These are phyloP conservation scores for Toxostoma redivivum DNA, from an alignment of 2,113 vertebrate genomes.

Conservation along the genomic window DNA sequence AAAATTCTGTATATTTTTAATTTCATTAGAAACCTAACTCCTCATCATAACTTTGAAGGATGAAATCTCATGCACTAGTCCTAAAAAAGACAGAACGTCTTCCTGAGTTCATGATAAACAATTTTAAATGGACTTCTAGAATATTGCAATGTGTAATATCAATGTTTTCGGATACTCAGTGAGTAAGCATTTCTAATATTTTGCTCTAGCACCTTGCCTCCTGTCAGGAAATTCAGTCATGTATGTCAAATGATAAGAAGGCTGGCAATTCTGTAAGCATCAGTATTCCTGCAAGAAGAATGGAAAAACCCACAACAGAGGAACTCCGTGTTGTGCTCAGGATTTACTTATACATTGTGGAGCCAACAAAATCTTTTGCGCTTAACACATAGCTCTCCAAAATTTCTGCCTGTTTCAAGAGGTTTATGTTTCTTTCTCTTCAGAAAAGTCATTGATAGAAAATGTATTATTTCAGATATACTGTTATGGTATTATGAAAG, in stretches of 20 bases:
- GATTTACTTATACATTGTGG: accelerated
- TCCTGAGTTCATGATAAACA: neutral
- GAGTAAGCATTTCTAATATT: neutral
- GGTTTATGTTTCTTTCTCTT: neutral
- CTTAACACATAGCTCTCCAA: neutral
- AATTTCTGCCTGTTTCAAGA: neutral
- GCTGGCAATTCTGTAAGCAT: neutral
- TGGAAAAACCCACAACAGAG: neutral
- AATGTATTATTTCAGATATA: neutral
- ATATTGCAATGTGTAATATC: neutral
- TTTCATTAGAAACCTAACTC: neutral
- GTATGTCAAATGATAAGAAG: neutral
- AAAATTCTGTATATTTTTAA: neutral
- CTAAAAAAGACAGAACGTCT: neutral
- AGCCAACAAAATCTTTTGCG: neutral
- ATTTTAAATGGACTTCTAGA: neutral
- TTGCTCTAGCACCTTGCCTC: neutral
- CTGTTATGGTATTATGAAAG: neutral
- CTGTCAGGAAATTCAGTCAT: neutral
- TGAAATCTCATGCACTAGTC: neutral
- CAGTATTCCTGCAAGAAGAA: neutral
- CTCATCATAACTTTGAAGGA: neutral
- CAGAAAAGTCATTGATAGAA: neutral
- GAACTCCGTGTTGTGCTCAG: neutral
- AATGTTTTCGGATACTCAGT: neutral